A percentile compares a stretch with the other conserved stretches of the same genome.
These are phyloP conservation scores for Tricholauxania praeusta DNA, from an alignment of 2,888 invertebrate genomes.

Conservation along the genomic window DNA sequence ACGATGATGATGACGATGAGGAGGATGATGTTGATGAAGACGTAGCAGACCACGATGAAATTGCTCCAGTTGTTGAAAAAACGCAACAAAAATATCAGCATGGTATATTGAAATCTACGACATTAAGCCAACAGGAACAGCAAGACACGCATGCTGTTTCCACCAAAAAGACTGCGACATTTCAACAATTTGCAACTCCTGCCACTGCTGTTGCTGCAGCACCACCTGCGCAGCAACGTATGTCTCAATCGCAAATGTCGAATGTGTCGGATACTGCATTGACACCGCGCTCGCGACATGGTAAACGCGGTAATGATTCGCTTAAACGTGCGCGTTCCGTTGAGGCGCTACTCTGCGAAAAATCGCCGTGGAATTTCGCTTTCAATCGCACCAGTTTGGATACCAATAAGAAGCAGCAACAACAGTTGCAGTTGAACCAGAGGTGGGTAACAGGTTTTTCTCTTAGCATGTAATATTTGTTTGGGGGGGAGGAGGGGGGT, in stretches of 20 bases:
- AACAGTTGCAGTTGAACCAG: no score
- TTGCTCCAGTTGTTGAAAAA: constrained; percentile 18
- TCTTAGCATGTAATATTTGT: no score
- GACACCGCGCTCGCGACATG: constrained; percentile 62
- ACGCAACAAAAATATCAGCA: constrained; percentile 34
- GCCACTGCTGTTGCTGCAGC: constrained; percentile 20
- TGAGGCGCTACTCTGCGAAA: constrained; percentile 82
- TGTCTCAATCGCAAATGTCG: constrained; percentile 18
- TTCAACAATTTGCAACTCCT: constrained; percentile 36
- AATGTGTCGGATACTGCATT: constrained; percentile 1
- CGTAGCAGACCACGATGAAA: constrained; percentile 25
- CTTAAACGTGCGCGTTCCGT: constrained; percentile 89
- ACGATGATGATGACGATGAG: constrained; percentile 58
- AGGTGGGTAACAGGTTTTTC: no score
- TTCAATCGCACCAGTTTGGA: constrained; percentile 41
- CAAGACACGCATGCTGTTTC: constrained; percentile 1
- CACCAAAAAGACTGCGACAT: constrained; percentile 40
- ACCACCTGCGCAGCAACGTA: constrained; percentile 10
- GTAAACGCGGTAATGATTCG: constrained; percentile 73
- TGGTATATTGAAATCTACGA: constrained; percentile 42
- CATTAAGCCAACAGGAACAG: constrained; percentile 29
- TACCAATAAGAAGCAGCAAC: constrained; percentile 15
- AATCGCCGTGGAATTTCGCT: constrained; percentile 65
- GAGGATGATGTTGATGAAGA: constrained; percentile 45
- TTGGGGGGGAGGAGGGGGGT: no score